Conservation (phyloP, 2,888 invertebrate genomes). For the Nematopogon swammerdamellus region DNA sequence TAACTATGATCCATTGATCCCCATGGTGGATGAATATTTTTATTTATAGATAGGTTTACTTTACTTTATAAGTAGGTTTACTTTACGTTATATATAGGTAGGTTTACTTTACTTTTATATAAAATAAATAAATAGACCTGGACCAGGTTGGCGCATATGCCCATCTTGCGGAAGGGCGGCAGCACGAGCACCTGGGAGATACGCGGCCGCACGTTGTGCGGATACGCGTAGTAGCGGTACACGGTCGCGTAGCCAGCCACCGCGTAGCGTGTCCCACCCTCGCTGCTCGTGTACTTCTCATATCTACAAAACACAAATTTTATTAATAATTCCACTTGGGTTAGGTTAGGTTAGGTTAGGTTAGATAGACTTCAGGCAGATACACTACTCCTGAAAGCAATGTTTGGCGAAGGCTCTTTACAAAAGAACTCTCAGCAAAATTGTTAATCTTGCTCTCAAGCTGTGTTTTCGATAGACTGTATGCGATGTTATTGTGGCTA, state of each 20-base stretch:
- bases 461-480: too few species aligned
- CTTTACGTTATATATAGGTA: too few species aligned
- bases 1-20: too few species aligned
- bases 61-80: too few species aligned
- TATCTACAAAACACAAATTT: slow-evolving; percentile 48
- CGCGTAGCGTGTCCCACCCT: slow-evolving; percentile 62
- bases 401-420: too few species aligned
- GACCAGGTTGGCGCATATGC: slow-evolving; percentile 79
- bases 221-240: slow-evolving; percentile 94
- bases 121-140: slow-evolving; percentile 21
- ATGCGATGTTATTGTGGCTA: too few species aligned
- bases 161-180: slow-evolving; percentile 86
- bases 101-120: too few species aligned
- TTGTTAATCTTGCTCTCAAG: too few species aligned
- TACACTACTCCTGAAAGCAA: not conserved
- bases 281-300: slow-evolving; percentile 63
- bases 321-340: not conserved
- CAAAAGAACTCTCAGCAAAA: too few species aligned
- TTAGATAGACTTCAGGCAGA: not conserved
- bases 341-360: not conserved
- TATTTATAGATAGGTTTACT: too few species aligned
- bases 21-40: too few species aligned
- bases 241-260: slow-evolving; percentile 87
- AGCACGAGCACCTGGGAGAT: slow-evolving; percentile 91
- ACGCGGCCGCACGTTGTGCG: slow-evolving; percentile 79